Conservation (phyloP, 2,113 vertebrate genomes). For the Centropus unirufus region DNA sequence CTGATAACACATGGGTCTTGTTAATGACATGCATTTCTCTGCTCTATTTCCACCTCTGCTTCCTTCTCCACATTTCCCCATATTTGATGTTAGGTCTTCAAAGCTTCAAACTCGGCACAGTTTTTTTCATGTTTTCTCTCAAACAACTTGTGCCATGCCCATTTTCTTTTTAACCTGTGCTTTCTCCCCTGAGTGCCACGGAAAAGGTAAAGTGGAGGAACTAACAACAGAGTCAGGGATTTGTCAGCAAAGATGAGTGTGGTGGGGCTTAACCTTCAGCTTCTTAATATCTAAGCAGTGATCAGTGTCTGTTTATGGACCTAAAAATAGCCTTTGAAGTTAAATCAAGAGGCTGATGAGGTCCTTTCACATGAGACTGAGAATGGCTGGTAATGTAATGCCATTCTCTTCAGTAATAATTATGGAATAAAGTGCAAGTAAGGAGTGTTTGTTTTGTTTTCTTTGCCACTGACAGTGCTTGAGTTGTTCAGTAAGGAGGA, state of each 20-base stretch:
- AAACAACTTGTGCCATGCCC: not conserved
- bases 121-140: not conserved
- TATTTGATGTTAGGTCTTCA: not conserved
- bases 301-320: not conserved
- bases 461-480: not conserved
- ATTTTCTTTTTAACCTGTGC: not conserved
- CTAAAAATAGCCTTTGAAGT: not conserved
- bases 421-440: not conserved
- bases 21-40: not conserved
- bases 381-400: not conserved
- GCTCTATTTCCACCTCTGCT: not conserved
- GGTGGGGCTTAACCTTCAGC: not conserved
- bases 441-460: not conserved
- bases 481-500: not conserved
- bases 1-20: not conserved
- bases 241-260: not conserved
- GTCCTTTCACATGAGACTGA: not conserved
- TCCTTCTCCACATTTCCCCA: not conserved
- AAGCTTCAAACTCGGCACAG: not conserved
- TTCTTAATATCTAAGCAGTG: not conserved
- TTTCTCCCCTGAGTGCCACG: not conserved
- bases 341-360: not conserved
- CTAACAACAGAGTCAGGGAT: not conserved
- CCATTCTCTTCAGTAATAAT: not conserved
- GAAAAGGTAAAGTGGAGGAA: not conserved